Conservation (phyloP, 2,888 invertebrate species). For the Villa cingulata region DNA sequence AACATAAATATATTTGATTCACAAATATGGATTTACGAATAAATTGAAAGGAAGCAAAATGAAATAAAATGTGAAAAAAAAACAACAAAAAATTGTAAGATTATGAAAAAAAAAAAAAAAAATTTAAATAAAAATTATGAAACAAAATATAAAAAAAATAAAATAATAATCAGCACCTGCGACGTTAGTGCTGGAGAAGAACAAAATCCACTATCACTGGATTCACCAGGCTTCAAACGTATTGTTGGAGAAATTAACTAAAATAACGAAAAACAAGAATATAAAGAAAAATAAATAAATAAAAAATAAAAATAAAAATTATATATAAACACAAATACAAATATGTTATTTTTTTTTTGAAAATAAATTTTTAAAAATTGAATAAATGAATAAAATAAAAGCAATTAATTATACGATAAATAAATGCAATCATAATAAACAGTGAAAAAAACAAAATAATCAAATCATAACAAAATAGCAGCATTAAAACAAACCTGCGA, state of each 20-base stretch:
- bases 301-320: constrained; percentile 3
- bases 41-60: background rate
- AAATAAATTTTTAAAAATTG: too few relatives aligned
- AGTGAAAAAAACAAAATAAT: too few relatives aligned
- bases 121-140: constrained; percentile 10
- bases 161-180: constrained; percentile 37
- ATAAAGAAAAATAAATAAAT: constrained; percentile 17
- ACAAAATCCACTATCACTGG: constrained; percentile 39
- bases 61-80: constrained; percentile 10
- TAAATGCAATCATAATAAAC: too few relatives aligned
- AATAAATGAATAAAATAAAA: constrained; percentile 19
- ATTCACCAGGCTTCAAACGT: constrained; percentile 42
- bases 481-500: constrained; percentile 51
- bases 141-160: constrained; percentile 26
- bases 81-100: constrained; percentile 7
- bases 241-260: constrained; percentile 43
- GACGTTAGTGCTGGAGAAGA: constrained; percentile 38
- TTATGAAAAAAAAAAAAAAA: constrained; percentile 12
- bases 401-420: background rate
- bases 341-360: background rate
- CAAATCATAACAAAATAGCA: too few relatives aligned
- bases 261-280: constrained; percentile 27
- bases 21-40: too few relatives aligned
- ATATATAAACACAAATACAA: background rate
- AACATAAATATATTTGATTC: too few relatives aligned